These are phyloP conservation scores for Eupithecia inturbata DNA, from an alignment of 2,888 invertebrate genomes.

Conservation along the genomic window DNA sequence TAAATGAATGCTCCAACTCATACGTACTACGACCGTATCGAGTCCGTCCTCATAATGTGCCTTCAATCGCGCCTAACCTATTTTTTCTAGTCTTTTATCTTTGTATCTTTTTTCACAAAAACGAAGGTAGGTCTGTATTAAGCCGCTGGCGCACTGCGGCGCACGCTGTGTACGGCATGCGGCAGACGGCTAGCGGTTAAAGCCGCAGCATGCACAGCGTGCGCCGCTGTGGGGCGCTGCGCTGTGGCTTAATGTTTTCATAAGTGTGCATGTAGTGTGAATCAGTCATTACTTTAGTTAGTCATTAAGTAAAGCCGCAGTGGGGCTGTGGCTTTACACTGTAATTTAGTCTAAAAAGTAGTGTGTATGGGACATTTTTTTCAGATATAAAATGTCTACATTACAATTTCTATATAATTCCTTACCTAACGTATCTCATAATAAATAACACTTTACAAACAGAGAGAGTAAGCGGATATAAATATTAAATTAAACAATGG, in stretches of 20 bases:
- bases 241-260: no score
- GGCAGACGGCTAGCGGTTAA: no score
- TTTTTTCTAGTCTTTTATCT: background rate
- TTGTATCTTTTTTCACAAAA: background rate
- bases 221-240: no score
- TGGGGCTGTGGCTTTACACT: no score
- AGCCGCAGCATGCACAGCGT: no score
- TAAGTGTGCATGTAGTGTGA: background rate
- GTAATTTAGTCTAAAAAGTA: background rate
- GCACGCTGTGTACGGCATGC: no score
- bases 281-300: background rate
- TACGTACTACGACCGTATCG: background rate
- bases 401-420: slow-evolving; percentile 13
- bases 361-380: slow-evolving; percentile 29
- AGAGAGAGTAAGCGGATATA: background rate
- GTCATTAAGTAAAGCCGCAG: background rate
- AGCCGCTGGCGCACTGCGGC: no score
- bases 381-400: slow-evolving; percentile 19
- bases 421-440: slow-evolving; percentile 3
- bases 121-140: background rate
- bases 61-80: background rate
- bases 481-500: slow-evolving; percentile 36
- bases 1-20: background rate
- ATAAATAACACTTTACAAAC: background rate
- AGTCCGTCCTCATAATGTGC: slow-evolving; percentile 15